Percentiles rank a stretch among this genome's conserved stretches.
Evolutionary conservation across 2,888 invertebrate species (phyloP).

Genomic region (Ernsta delagoae): DNA sequence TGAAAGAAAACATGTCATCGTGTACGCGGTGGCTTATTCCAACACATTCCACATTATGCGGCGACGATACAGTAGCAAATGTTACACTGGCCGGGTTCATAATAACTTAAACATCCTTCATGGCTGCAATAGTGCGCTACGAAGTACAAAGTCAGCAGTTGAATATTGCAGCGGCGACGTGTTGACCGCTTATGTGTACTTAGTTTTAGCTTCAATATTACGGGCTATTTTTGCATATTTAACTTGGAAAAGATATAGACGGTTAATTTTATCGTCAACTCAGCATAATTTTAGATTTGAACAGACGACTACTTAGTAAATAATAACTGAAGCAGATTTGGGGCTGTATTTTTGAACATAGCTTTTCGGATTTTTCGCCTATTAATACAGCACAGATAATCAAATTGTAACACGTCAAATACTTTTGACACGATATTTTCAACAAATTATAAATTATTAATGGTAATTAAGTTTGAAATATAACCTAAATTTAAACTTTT

Average conservation of each 20-base stretch:
- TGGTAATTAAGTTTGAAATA: no score
- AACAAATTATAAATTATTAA: no score
- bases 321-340: neutral
- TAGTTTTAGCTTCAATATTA: neutral
- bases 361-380: neutral
- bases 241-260: neutral
- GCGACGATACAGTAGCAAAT: slow-evolving; percentile 14
- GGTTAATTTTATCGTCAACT: neutral
- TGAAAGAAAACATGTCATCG: neutral
- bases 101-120: slow-evolving; percentile 31
- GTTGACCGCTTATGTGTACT: neutral
- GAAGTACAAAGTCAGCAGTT: slow-evolving; percentile 4
- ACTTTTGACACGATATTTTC: no score
- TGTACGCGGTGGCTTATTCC: slow-evolving; percentile 18
- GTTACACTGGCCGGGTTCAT: slow-evolving; percentile 12
- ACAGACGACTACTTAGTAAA: no score
- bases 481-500: neutral
- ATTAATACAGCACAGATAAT: no score
- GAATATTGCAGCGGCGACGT: slow-evolving; percentile 11
- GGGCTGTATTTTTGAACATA: neutral
- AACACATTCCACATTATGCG: slow-evolving; percentile 27
- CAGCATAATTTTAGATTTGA: no score
- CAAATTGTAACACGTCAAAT: no score
- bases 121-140: slow-evolving; percentile 1
- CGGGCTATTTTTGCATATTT: neutral